Base-by-base conservation (phyloP, 2,113 vertebrate genomes). In the Dipodomys spectabilis region DNA sequence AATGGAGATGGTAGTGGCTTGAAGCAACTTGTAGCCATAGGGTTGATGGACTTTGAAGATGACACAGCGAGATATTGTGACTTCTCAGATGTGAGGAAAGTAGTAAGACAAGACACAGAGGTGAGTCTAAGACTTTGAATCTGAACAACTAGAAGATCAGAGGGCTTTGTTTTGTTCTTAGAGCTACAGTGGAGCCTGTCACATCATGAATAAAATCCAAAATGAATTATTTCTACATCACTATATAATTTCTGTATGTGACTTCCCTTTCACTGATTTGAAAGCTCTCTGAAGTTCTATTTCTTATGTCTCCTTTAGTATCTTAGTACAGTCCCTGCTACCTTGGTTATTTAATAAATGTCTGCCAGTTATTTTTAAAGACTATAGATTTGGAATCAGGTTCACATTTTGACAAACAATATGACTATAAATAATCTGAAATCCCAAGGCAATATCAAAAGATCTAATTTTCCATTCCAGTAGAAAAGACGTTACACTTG, bases 391-490 rank as follows among this genome's bases (percentile, higher is more conserved):
- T 87, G 77, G 65, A 89, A 71, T 82, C 13, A 78, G 35, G 35
- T 82, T 69, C 27, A 79, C 82, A 72, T 64, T 19, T 81, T 82
- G 39, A 92, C 62, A 71, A 73, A 93, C 10, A 68, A 9, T 57
- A 81, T 69, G 57, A 57, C n/a, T 84, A 15, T 44, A 86, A 88
- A 75, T 87, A 68, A 92, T 57, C 77, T 71, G 25, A 79, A 94
- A 89, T 89, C 44, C 68, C 49, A 88, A 78, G 78, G 44, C 53
- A 32, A 72, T 92, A 22, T 62, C 60, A 80, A 92, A 60, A 86
- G 39, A 73, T 67, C 25, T 74, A 62, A 77, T 93, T 94, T 86
- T 87, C 45, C 30, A 67, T 69, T 86, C n/a, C 20, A 84, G 68
- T 62, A 82, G 75, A 45, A 62, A 93, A 90, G 69, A 62, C 11